A percentile compares a stretch with the other conserved stretches of the same genome.
Conservation (phyloP, 2,797 vertebrate species). For the Picus viridis region DNA sequence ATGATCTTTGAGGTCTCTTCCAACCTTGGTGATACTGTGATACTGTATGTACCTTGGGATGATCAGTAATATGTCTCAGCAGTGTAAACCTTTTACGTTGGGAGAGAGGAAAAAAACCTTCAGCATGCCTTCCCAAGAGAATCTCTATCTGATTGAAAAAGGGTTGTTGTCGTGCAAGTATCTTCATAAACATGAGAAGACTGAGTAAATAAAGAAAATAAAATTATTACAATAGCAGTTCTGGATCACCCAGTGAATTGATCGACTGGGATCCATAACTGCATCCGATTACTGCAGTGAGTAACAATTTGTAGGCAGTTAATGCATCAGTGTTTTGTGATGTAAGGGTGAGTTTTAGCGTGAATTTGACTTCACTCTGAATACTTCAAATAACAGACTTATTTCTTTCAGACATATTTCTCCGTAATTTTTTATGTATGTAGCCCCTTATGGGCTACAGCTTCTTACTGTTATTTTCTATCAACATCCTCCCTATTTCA, state of each 20-base stretch:
- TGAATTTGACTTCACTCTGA: not conserved
- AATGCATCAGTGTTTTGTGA: not conserved
- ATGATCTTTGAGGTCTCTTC: too few relatives aligned
- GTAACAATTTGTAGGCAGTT: not conserved
- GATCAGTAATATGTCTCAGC: accelerated
- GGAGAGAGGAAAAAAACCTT: not conserved
- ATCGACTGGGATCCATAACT: not conserved
- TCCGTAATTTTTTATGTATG: accelerated
- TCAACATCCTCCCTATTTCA: not conserved
- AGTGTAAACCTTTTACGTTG: not conserved
- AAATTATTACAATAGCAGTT: not conserved
- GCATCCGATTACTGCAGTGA: not conserved
- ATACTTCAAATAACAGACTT: not conserved
- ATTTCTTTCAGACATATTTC: not conserved
- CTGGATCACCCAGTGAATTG: not conserved
- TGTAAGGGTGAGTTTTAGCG: not conserved
- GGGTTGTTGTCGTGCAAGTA: not conserved
- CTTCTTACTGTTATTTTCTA: not conserved
- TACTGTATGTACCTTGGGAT: not conserved
- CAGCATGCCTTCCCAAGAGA: not conserved
- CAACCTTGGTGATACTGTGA: too few relatives aligned
- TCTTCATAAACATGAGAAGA: not conserved
- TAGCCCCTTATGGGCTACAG: not conserved
- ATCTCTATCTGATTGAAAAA: not conserved
- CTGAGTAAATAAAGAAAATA: not conserved